Percentiles rank a stretch among this genome's conserved stretches.
Evolutionary conservation across 64 coral and sea anemone genomes (phyloP).

Genomic region (Porites lutea): DNA sequence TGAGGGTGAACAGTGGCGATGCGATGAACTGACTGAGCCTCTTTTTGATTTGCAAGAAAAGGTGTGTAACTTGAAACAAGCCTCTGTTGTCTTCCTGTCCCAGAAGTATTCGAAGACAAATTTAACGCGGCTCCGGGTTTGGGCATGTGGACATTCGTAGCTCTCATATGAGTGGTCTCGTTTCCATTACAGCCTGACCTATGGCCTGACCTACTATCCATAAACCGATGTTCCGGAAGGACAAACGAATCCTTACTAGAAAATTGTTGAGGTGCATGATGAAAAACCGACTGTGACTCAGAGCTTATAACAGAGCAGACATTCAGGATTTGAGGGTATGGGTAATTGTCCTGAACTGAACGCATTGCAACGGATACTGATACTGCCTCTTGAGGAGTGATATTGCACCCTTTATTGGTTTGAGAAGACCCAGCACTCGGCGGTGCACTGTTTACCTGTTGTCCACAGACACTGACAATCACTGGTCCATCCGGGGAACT

Average conservation of each 20-base stretch:
- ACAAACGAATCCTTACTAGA: neutral
- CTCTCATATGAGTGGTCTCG: neutral
- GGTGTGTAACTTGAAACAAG: neutral
- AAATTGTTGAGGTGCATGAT: neutral
- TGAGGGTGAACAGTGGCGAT: conserved; percentile 28
- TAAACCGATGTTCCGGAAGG: conserved; percentile 30
- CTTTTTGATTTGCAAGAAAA: neutral
- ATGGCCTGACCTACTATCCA: neutral
- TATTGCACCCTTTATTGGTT: neutral
- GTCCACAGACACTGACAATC: conserved; percentile 22
- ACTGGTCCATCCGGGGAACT: conserved; percentile 15
- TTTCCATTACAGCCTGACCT: neutral
- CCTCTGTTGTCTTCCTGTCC: neutral
- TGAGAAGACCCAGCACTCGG: neutral
- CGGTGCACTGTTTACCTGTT: neutral
- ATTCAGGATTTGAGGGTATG: neutral
- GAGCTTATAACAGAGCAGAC: neutral
- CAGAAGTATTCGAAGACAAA: neutral
- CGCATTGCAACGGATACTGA: neutral
- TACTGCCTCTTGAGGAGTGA: neutral
- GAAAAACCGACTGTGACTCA: neutral
- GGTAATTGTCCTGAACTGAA: neutral
- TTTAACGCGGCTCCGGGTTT: neutral
- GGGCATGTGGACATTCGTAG: neutral
- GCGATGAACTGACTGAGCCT: neutral